Evolutionary conservation across 2,113 vertebrate genomes (phyloP).

Genomic region (Lampris megalopsis): DNA sequence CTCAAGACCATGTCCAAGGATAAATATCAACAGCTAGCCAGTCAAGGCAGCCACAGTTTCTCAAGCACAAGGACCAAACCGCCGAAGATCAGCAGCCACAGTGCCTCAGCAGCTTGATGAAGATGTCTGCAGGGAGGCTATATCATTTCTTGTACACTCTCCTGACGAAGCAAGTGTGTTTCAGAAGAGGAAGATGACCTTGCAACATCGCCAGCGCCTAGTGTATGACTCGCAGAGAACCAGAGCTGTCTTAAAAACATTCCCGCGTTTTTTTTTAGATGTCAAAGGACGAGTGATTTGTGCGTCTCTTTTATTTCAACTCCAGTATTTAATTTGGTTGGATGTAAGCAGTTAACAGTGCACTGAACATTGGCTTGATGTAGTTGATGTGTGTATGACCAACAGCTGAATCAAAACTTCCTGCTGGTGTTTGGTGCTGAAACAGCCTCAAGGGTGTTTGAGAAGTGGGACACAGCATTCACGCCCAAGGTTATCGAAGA

Average conservation of each 20-base stretch:
- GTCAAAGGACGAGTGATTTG: slow-evolving; percentile 39
- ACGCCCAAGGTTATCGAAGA: slow-evolving; percentile 17
- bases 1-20: slow-evolving; percentile 19
- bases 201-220: slow-evolving; percentile 39
- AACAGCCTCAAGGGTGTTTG: slow-evolving; percentile 23
- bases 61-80: slow-evolving; percentile 36
- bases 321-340: background rate
- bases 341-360: slow-evolving; percentile 7
- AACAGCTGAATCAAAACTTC: slow-evolving; percentile 22
- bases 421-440: slow-evolving; percentile 20
- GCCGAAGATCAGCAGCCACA: slow-evolving; percentile 13
- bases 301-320: background rate
- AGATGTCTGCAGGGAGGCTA: slow-evolving; percentile 47
- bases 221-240: slow-evolving; percentile 47
- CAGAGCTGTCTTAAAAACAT: slow-evolving; percentile 49
- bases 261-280: slow-evolving; percentile 59
- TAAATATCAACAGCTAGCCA: slow-evolving; percentile 3
- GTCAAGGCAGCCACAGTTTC: background rate
- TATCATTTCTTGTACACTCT: slow-evolving; percentile 52
- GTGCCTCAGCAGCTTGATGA: slow-evolving; percentile 45
- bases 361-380: background rate
- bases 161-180: slow-evolving; percentile 49
- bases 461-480: slow-evolving; percentile 27
- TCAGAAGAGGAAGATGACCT: slow-evolving; percentile 54
- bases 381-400: background rate